Conservation (phyloP, 92 coral and sea anemone species). For the Parazoanthus darwini region DNA sequence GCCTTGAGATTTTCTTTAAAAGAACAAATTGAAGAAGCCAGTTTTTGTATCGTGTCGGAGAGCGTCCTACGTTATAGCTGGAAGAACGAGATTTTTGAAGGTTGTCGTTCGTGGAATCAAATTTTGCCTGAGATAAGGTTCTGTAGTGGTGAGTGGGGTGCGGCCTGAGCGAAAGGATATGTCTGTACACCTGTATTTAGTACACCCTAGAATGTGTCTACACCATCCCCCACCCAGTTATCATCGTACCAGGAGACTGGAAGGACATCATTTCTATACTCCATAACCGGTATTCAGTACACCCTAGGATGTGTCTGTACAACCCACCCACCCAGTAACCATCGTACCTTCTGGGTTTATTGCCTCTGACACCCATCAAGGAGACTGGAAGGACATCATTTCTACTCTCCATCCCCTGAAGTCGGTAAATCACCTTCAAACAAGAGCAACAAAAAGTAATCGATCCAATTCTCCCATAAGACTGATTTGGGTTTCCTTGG, state of each 20-base stretch:
- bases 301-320: constrained; percentile 41
- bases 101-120: too few relatives aligned
- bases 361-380: constrained; percentile 90
- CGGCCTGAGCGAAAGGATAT: too few relatives aligned
- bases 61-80: too few relatives aligned
- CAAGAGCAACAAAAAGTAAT: background rate
- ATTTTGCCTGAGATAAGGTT: too few relatives aligned
- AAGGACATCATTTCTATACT: constrained; percentile 86
- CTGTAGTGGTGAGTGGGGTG: too few relatives aligned
- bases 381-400: constrained; percentile 90
- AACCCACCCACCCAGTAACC: background rate
- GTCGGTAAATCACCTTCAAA: constrained; percentile 82
- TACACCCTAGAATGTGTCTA: background rate
- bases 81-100: too few relatives aligned
- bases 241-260: constrained; percentile 72
- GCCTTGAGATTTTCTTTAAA: too few relatives aligned
- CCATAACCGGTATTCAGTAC: constrained; percentile 91
- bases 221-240: too few relatives aligned
- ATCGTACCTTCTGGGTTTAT: constrained; percentile 88
- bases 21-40: too few relatives aligned
- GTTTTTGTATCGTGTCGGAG: too few relatives aligned
- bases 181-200: too few relatives aligned
- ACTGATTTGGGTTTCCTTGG: background rate
- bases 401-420: constrained; percentile 97
- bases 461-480: background rate